A percentile compares a stretch with the other conserved stretches of the same genome.
These are phyloP conservation scores for Charina bottae DNA, from an alignment of 2,113 vertebrate genomes.

Conservation along the genomic window DNA sequence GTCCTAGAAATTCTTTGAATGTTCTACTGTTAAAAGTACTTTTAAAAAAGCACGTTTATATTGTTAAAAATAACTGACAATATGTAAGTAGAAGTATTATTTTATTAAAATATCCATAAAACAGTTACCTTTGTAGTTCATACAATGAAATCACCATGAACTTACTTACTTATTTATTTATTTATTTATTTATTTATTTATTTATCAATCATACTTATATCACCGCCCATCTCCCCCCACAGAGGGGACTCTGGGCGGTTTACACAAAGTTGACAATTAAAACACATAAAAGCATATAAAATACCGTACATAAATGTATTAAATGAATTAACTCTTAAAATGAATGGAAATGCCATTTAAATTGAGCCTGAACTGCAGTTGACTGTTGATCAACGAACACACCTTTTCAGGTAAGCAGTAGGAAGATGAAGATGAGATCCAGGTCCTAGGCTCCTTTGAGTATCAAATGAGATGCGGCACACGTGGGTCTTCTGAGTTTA, in stretches of 20 bases:
- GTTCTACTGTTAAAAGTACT: slow-evolving; percentile 9
- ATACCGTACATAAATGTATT: too few species aligned
- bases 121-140: neutral
- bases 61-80: neutral
- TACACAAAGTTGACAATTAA: too few species aligned
- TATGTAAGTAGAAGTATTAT: slow-evolving; percentile 6
- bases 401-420: neutral
- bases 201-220: too few species aligned
- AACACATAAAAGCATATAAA: too few species aligned
- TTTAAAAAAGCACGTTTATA: slow-evolving; percentile 6
- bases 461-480: neutral
- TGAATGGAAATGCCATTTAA: neutral
- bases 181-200: too few species aligned
- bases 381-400: neutral
- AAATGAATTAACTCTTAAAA: slow-evolving; percentile 7
- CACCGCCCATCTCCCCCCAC: too few species aligned
- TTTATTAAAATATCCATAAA: slow-evolving; percentile 18
- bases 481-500: neutral
- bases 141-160: neutral
- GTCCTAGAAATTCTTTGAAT: neutral
- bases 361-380: neutral
- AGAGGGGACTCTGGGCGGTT: too few species aligned
- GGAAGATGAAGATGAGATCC: too few species aligned
- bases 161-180: too few species aligned
- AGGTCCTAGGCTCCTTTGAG: neutral